These are phyloP conservation scores for Gymnodraco acuticeps DNA, from an alignment of 2,797 vertebrate genomes.

Conservation along the genomic window DNA sequence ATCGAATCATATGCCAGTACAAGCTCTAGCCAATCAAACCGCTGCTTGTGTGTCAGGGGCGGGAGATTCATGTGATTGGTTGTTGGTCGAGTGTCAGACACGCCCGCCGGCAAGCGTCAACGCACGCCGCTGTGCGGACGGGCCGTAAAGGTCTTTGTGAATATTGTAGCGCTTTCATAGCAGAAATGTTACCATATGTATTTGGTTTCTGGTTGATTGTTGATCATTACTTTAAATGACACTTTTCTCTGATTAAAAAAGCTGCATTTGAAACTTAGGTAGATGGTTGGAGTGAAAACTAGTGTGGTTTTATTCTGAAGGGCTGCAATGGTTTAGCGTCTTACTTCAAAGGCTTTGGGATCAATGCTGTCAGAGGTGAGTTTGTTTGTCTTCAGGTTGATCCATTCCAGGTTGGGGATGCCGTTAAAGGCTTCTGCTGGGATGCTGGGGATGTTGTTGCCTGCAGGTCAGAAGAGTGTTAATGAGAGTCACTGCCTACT, in stretches of 20 bases:
- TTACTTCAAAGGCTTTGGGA: constrained; percentile 70
- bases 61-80: too few relatives aligned
- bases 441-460: constrained; percentile 91
- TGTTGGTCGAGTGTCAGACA: too few relatives aligned
- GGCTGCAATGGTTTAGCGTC: constrained; percentile 3
- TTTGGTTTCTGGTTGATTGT: not conserved
- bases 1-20: too few relatives aligned
- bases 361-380: constrained; percentile 87
- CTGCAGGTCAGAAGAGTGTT: constrained; percentile 73
- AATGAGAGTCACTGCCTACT: not conserved
- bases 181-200: not conserved
- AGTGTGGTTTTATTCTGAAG: not conserved
- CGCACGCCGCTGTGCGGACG: too few relatives aligned
- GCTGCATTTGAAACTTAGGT: not conserved
- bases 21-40: too few relatives aligned
- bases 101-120: too few relatives aligned
- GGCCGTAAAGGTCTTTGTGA: not conserved
- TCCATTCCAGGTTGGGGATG: constrained; percentile 94
- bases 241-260: not conserved
- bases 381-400: constrained; percentile 95
- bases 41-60: too few relatives aligned
- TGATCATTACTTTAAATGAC: not conserved
- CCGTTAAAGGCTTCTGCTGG: constrained; percentile 94
- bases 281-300: not conserved
- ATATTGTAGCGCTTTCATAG: not conserved